Percentiles rank a stretch among this genome's conserved stretches.
phyloP scores from a whole-genome alignment of 2,797 vertebrate genomes.

The Poeciliopsis paucimaculata region DNA sequence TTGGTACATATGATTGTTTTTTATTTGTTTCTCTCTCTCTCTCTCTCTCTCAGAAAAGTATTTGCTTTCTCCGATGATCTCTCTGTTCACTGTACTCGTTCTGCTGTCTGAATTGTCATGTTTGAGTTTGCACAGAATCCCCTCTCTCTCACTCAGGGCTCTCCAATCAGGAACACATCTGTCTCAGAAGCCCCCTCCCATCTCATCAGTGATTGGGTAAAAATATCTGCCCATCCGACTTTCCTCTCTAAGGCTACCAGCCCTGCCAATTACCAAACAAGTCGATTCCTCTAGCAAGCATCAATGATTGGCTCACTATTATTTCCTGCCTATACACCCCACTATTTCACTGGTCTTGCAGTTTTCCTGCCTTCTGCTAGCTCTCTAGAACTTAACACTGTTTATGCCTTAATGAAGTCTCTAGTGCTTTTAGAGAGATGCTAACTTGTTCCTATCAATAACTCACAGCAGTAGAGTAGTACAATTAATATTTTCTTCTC shows the following conservation, averaged over 20 bases:
- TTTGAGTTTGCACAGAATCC: slow-evolving; percentile 85
- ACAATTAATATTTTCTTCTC: slow-evolving; percentile 26
- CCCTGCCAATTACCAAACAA: slow-evolving; percentile 54
- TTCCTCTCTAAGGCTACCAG: slow-evolving; percentile 56
- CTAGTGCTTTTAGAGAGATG: slow-evolving; percentile 32
- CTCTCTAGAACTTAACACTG: slow-evolving; percentile 45
- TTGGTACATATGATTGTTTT: slow-evolving; percentile 73
- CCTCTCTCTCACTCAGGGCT: slow-evolving; percentile 86
- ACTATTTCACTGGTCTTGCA: slow-evolving; percentile 41
- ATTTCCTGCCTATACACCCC: slow-evolving; percentile 52
- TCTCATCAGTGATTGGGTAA: slow-evolving; percentile 79
- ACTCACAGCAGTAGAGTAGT: slow-evolving; percentile 23
- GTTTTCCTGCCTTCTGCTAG: slow-evolving; percentile 35
- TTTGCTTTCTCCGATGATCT: slow-evolving; percentile 78
- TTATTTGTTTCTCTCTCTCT: slow-evolving; percentile 57
- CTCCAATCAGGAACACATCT: slow-evolving; percentile 77
- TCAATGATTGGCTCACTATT: slow-evolving; percentile 70
- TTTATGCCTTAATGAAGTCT: slow-evolving; percentile 15
- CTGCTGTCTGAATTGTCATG: slow-evolving; percentile 80
- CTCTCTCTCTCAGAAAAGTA: slow-evolving; percentile 59
- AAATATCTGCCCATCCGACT: slow-evolving; percentile 59
- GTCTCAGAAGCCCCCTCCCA: slow-evolving; percentile 73
- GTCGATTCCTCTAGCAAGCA: slow-evolving; percentile 56
- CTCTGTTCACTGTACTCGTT: slow-evolving; percentile 76
- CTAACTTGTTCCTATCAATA: slow-evolving; percentile 27